These are phyloP conservation scores for Clusia tigrina DNA, from an alignment of 2,888 invertebrate genomes.

Conservation along the genomic window DNA sequence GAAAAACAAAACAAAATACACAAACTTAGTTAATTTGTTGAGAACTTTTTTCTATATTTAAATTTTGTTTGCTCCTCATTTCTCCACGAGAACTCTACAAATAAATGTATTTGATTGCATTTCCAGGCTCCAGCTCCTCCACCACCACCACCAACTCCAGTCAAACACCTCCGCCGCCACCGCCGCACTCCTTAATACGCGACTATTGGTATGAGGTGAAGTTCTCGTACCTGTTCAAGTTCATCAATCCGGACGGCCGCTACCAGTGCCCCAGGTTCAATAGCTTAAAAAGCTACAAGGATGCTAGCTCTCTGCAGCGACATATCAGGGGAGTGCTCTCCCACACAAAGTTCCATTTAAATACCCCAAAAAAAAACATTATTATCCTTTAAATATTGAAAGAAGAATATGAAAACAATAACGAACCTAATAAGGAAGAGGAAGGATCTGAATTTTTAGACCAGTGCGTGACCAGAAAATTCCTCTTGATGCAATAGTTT, in stretches of 20 bases:
- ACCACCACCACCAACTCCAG: constrained; percentile 58
- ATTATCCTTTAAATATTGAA: no score
- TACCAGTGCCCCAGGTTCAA: constrained; percentile 65
- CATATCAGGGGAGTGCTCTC: constrained; percentile 66
- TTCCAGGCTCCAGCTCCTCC: constrained; percentile 53
- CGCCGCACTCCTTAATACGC: constrained; percentile 57
- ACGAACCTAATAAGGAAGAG: no score
- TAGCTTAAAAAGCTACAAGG: constrained; percentile 65
- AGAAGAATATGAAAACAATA: no score
- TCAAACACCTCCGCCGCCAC: constrained; percentile 58
- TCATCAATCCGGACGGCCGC: constrained; percentile 64
- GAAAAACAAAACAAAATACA: constrained; percentile 38
- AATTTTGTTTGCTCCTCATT: constrained; percentile 19
- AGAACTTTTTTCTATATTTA: constrained; percentile 20
- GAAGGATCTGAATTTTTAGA: no score
- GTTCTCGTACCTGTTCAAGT: constrained; percentile 65
- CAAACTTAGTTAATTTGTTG: constrained; percentile 29
- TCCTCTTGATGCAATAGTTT: no score
- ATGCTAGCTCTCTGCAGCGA: constrained; percentile 65
- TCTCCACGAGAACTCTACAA: background rate
- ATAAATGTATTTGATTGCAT: constrained; percentile 19
- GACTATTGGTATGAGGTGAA: constrained; percentile 65
- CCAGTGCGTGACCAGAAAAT: no score
- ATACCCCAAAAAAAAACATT: no score
- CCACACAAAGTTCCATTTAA: no score